Percentiles rank a stretch among this genome's conserved stretches.
phyloP scores from a whole-genome alignment of 1,140 invertebrate species.

The Anagrus nilaparvatae region DNA sequence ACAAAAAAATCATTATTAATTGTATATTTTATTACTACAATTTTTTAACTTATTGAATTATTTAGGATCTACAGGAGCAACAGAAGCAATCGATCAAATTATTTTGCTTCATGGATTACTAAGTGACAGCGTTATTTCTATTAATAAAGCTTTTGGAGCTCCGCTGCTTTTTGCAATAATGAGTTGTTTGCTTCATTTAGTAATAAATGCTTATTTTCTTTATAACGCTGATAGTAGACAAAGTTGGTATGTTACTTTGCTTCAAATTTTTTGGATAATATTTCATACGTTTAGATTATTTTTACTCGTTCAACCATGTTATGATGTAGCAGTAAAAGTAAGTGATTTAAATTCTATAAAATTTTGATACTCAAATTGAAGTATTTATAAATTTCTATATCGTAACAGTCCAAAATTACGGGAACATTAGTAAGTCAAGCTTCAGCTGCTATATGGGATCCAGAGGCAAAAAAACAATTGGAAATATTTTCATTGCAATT shows the following conservation, averaged over 20 bases:
- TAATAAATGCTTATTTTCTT: slow-evolving; percentile 61
- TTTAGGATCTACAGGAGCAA: not conserved
- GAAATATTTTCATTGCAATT: slow-evolving; percentile 58
- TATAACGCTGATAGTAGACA: slow-evolving; percentile 42
- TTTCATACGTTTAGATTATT: slow-evolving; percentile 51
- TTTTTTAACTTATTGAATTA: too few relatives aligned
- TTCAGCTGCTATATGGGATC: slow-evolving; percentile 25
- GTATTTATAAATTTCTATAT: too few relatives aligned
- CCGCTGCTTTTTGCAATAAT: slow-evolving; percentile 51
- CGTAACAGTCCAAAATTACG: slow-evolving; percentile 30
- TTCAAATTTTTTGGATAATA: slow-evolving; percentile 55
- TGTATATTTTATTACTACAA: too few relatives aligned
- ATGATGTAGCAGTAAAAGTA: slow-evolving; percentile 47
- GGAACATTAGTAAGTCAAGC: slow-evolving; percentile 32
- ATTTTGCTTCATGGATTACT: slow-evolving; percentile 30
- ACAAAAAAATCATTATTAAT: too few relatives aligned
- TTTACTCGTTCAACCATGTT: slow-evolving; percentile 57
- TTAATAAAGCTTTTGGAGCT: slow-evolving; percentile 45
- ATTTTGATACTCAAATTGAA: too few relatives aligned
- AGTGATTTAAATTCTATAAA: too few relatives aligned
- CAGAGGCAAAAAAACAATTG: slow-evolving; percentile 35
- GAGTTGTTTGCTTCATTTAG: slow-evolving; percentile 56
- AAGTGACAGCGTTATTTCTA: slow-evolving; percentile 27
- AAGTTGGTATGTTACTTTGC: slow-evolving; percentile 36
- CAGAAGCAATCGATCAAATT: slow-evolving; percentile 19